phyloP scores from a whole-genome alignment of 2,797 vertebrate genomes.

The Micromesistius poutassou region DNA sequence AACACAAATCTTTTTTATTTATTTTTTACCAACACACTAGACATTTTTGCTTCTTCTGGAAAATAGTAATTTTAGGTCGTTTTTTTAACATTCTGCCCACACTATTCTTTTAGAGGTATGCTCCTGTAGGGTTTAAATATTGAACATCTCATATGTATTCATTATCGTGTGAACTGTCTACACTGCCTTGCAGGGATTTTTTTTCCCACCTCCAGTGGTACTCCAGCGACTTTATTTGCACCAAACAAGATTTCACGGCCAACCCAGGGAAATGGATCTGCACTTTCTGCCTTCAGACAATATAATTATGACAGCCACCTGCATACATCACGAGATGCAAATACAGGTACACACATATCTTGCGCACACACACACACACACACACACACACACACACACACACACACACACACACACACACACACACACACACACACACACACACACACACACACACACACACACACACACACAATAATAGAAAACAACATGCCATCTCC shows the following conservation, averaged over 20 bases:
- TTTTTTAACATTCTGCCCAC: not conserved
- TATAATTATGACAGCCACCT: not conserved
- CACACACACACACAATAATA: not conserved
- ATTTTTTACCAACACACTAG: no score
- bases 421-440: no score
- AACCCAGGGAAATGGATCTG: not conserved
- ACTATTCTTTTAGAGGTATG: not conserved
- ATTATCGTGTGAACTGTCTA: not conserved
- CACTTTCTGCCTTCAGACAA: not conserved
- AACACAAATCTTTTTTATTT: not conserved
- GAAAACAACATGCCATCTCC: not conserved
- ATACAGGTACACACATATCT: not conserved
- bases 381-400: not conserved
- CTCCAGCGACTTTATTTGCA: not conserved
- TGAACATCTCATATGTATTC: not conserved
- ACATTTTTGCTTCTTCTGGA: not conserved
- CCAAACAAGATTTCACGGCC: not conserved
- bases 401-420: not conserved
- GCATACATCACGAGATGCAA: not conserved
- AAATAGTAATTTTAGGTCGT: not conserved
- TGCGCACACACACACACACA: not conserved
- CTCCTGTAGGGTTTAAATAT: not conserved
- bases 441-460: not conserved
- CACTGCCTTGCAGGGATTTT: not conserved
- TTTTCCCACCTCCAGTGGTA: not conserved